Percentiles rank a stretch among this genome's conserved stretches.
Evolutionary conservation across 2,797 vertebrate species (phyloP).

Genomic region (Limnodromus scolopaceus): DNA sequence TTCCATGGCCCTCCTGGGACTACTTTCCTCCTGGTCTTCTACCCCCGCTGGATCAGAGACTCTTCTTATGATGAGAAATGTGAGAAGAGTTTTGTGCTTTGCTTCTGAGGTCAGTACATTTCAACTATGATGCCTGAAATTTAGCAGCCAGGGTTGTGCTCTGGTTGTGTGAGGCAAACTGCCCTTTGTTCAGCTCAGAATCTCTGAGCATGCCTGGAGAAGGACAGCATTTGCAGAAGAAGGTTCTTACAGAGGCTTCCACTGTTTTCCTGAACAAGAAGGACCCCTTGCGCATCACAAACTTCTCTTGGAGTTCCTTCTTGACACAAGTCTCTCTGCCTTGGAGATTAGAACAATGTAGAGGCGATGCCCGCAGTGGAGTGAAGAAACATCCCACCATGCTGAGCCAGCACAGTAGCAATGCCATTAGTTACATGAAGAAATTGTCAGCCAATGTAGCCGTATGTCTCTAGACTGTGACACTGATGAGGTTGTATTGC

Average conservation of each 20-base stretch:
- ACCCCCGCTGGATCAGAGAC: neutral
- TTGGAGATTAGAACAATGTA: neutral
- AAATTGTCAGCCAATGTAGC: neutral
- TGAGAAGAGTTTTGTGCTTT: neutral
- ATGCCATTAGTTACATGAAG: neutral
- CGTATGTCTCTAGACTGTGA: fast-evolving
- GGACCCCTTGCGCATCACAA: neutral
- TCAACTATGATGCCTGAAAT: neutral
- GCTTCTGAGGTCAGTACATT: neutral
- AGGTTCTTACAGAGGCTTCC: neutral
- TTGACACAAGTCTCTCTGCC: neutral
- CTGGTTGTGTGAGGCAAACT: neutral
- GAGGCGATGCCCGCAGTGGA: neutral
- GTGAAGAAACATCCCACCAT: neutral
- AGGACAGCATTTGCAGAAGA: neutral
- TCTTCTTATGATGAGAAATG: neutral
- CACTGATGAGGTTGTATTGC: neutral
- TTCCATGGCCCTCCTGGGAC: neutral
- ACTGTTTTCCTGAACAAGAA: neutral
- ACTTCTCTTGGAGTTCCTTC: neutral
- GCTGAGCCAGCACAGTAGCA: neutral
- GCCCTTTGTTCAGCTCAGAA: neutral
- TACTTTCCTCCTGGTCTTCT: neutral
- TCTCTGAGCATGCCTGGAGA: neutral
- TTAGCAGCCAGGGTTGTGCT: neutral